Conservation (phyloP, 2,113 vertebrate species). For the Protobothrops flavoviridis region DNA sequence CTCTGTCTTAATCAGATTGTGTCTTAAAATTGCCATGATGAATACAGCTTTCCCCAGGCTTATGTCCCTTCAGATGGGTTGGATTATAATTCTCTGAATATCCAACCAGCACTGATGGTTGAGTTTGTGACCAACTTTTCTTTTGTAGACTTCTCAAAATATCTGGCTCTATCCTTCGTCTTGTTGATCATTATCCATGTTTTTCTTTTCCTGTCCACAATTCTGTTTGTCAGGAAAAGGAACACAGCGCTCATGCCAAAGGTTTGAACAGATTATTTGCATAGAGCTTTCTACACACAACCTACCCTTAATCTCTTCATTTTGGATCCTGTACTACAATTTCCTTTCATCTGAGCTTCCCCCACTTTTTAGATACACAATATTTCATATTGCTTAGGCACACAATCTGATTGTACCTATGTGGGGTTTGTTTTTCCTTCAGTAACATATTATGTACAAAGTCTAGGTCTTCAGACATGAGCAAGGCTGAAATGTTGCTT, state of each 20-base stretch:
- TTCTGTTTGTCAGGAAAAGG: not conserved
- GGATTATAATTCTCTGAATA: not conserved
- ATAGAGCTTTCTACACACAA: not conserved
- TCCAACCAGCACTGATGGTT: not conserved
- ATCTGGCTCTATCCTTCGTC: not conserved
- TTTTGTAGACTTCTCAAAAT: conserved; percentile 38
- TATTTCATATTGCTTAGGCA: not conserved
- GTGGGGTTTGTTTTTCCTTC: conserved; percentile 9
- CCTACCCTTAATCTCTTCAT: not conserved
- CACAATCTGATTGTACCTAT: not conserved
- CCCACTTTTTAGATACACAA: not conserved
- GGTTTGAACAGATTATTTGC: not conserved
- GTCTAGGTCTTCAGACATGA: conserved; percentile 10
- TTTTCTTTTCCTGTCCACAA: not conserved
- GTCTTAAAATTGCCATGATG: not conserved
- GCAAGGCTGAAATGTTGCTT: not conserved
- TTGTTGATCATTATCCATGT: not conserved
- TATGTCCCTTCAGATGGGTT: not conserved
- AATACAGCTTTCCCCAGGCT: not conserved
- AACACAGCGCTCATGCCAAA: not conserved
- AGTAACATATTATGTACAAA: not conserved
- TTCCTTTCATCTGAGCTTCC: not conserved
- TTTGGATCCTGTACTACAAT: not conserved
- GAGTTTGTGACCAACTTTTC: not conserved
- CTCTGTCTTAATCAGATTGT: not conserved